phyloP scores from a whole-genome alignment of 2,113 vertebrate species.

The Otolemur garnettii region DNA sequence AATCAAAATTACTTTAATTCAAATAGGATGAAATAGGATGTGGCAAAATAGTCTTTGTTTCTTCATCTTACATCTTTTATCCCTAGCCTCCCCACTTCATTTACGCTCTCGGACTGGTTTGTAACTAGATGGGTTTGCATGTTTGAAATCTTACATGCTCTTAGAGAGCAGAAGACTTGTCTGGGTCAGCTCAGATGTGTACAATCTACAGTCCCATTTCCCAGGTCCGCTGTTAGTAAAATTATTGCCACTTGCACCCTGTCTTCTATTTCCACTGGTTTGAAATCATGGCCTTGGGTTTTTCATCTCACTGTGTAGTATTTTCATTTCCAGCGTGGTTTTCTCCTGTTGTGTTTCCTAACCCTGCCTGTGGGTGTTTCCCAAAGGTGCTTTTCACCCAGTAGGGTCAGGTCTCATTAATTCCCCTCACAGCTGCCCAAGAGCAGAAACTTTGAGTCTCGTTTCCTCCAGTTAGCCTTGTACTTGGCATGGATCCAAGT shows the following conservation, averaged over 20 bases:
- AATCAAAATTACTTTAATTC: conserved; percentile 22
- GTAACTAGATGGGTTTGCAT: neutral
- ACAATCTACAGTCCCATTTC: neutral
- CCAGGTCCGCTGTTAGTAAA: neutral
- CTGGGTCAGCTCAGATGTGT: neutral
- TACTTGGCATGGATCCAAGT: neutral
- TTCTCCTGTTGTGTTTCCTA: neutral
- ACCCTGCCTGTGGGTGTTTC: neutral
- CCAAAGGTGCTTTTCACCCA: neutral
- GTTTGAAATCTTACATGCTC: neutral
- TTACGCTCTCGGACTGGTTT: neutral
- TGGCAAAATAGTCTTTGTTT: neutral
- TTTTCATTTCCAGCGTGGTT: neutral
- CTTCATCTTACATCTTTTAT: neutral
- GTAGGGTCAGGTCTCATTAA: neutral
- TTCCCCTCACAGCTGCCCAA: neutral
- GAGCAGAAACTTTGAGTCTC: neutral
- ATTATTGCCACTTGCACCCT: neutral
- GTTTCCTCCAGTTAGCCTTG: neutral
- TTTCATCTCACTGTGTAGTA: neutral
- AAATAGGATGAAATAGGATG: neutral
- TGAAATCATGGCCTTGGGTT: neutral
- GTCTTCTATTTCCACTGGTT: neutral
- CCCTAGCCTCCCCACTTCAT: neutral
- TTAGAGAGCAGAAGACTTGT: neutral